Evolutionary conservation across 2,888 invertebrate species (phyloP).

Genomic region (Metacarcinus magister): DNA sequence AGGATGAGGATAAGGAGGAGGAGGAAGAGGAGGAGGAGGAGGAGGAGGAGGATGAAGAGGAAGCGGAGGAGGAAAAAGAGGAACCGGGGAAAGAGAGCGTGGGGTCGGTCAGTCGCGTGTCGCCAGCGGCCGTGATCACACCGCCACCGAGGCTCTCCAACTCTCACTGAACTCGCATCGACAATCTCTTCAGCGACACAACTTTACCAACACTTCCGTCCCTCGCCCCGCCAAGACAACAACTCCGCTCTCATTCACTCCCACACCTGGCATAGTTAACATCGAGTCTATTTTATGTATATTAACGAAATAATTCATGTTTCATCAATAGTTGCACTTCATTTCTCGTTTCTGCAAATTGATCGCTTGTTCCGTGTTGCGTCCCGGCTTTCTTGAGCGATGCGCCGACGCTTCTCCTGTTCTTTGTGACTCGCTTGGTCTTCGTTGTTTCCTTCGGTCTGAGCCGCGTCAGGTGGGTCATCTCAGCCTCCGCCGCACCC

Average conservation of each 20-base stretch:
- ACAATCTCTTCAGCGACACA: neutral
- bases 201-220: neutral
- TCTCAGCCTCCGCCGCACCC: neutral
- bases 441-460: no score
- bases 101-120: constrained; percentile 13
- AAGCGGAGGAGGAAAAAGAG: neutral
- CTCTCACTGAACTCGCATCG: neutral
- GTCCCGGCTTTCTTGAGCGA: neutral
- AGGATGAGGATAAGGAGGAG: neutral
- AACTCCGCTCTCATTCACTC: neutral
- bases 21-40: neutral
- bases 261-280: neutral
- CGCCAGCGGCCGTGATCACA: neutral
- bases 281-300: no score
- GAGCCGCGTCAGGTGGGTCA: neutral
- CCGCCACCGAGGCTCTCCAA: neutral
- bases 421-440: neutral
- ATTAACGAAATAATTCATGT: no score
- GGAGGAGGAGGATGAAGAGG: no score
- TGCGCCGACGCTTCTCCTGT: neutral
- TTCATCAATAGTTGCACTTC: no score
- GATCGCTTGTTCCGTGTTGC: neutral
- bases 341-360: no score
- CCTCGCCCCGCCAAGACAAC: neutral
- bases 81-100: neutral